phyloP scores from a whole-genome alignment of 2,888 invertebrate genomes.

The Lithophane semibrunnea region DNA sequence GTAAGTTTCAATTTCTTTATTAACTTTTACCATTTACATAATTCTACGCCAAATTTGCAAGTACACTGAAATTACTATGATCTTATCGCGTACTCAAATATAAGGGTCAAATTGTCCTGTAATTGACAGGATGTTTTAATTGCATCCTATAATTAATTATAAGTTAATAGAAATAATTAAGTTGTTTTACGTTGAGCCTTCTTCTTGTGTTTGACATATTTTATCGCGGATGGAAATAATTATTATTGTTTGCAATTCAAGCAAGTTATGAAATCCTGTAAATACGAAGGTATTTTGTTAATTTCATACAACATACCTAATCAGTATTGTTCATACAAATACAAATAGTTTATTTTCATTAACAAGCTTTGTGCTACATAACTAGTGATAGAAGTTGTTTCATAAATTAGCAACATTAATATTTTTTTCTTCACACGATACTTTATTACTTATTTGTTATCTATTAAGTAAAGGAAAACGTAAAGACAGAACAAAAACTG shows the following conservation, averaged over 20 bases:
- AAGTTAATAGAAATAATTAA: slow-evolving; percentile 34
- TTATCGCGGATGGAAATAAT: slow-evolving; percentile 23
- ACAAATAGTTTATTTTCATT: too few species aligned
- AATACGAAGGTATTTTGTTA: not conserved
- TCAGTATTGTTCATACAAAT: not conserved
- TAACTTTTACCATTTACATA: slow-evolving; percentile 1
- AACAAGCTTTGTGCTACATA: too few species aligned
- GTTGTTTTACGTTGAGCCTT: not conserved
- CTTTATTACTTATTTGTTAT: not conserved
- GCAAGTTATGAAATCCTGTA: slow-evolving; percentile 4
- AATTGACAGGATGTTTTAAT: slow-evolving; percentile 34
- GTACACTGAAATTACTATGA: not conserved
- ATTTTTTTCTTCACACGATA: not conserved
- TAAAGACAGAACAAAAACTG: not conserved
- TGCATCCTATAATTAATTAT: slow-evolving; percentile 21
- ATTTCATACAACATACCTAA: too few species aligned
- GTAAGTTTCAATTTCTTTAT: slow-evolving; percentile 44
- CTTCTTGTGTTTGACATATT: slow-evolving; percentile 14
- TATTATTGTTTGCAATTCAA: not conserved
- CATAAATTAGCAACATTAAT: not conserved
- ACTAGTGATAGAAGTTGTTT: too few species aligned
- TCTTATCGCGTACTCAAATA: not conserved
- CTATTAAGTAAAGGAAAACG: not conserved
- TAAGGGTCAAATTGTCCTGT: slow-evolving; percentile 26
- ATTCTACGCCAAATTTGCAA: not conserved